Percentiles rank a stretch among this genome's conserved stretches.
Conservation (phyloP, 1,140 invertebrate genomes). For the Drosophila lacertosa region DNA sequence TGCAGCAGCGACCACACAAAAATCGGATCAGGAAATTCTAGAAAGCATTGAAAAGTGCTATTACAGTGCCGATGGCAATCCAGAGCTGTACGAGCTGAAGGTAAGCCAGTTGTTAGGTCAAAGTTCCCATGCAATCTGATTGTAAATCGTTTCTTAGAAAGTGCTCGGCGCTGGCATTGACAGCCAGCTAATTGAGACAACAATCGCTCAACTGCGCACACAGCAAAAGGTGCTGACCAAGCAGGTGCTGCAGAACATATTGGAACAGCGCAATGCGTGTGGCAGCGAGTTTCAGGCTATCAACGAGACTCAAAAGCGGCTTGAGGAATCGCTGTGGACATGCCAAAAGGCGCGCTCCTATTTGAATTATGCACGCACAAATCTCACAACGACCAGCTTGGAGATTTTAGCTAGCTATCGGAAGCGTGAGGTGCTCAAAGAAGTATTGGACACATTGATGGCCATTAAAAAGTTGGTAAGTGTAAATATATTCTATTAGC, state of each 20-base stretch:
- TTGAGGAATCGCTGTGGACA: conserved; percentile 89
- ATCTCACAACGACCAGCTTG: conserved; percentile 93
- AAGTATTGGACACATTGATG: conserved; percentile 91
- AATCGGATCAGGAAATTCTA: conserved; percentile 90
- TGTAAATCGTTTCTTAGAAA: conserved; percentile 84
- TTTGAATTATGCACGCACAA: conserved; percentile 89
- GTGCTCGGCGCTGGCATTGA: conserved; percentile 86
- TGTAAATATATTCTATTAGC: background rate
- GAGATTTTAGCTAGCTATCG: conserved; percentile 94
- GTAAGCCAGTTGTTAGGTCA: conserved; percentile 74
- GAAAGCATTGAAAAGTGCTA: conserved; percentile 89
- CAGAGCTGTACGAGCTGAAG: conserved; percentile 88
- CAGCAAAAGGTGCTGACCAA: conserved; percentile 95
- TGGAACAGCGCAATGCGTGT: conserved; percentile 94
- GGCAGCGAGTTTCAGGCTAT: conserved; percentile 93
- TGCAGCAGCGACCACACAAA: conserved; percentile 65
- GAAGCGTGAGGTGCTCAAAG: conserved; percentile 92
- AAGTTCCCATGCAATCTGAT: background rate
- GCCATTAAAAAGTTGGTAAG: conserved; percentile 90
- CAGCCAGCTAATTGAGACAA: conserved; percentile 88
- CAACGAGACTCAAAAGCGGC: conserved; percentile 88
- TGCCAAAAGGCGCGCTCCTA: conserved; percentile 89
- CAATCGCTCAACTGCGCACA: conserved; percentile 88
- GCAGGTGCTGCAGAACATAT: conserved; percentile 94
- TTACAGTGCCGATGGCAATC: conserved; percentile 87